Percentiles rank a stretch among this genome's conserved stretches.
phyloP scores from a whole-genome alignment of 2,888 invertebrate species.

The Heteromurus nitidus region DNA sequence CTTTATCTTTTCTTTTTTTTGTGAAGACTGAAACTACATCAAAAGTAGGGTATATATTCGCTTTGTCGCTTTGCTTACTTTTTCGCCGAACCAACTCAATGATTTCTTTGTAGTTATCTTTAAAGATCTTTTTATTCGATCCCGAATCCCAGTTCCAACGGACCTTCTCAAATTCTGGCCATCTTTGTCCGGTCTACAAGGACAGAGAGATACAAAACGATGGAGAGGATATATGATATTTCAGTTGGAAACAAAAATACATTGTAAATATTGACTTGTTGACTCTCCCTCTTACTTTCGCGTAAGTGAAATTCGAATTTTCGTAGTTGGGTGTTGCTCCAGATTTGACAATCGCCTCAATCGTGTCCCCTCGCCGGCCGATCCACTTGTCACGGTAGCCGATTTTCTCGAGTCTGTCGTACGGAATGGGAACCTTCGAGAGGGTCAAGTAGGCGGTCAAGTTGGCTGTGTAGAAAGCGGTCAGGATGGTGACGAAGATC shows the following conservation, averaged over 20 bases:
- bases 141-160: constrained; percentile 66
- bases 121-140: constrained; percentile 67
- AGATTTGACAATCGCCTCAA: constrained; percentile 80
- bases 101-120: constrained; percentile 69
- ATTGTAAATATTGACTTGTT: too few relatives aligned
- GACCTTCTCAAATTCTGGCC: constrained; percentile 71
- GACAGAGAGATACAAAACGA: not conserved
- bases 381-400: constrained; percentile 79
- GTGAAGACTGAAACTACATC: too few relatives aligned
- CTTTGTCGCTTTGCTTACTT: constrained; percentile 65
- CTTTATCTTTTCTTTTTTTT: not conserved
- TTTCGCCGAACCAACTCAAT: constrained; percentile 69
- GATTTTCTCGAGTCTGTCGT: constrained; percentile 76
- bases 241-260: too few relatives aligned
- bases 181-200: constrained; percentile 57
- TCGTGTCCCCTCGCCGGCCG: constrained; percentile 82
- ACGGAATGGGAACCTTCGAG: constrained; percentile 88
- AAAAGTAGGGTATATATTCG: not conserved
- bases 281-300: too few relatives aligned
- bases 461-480: constrained; percentile 93
- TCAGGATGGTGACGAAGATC: constrained; percentile 90
- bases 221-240: not conserved
- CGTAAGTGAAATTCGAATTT: constrained; percentile 42
- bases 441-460: constrained; percentile 91
- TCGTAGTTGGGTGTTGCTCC: constrained; percentile 59